Percentiles rank a stretch among this genome's conserved stretches.
phyloP scores from a whole-genome alignment of 2,113 vertebrate species.

The Aviceda subcristata region DNA sequence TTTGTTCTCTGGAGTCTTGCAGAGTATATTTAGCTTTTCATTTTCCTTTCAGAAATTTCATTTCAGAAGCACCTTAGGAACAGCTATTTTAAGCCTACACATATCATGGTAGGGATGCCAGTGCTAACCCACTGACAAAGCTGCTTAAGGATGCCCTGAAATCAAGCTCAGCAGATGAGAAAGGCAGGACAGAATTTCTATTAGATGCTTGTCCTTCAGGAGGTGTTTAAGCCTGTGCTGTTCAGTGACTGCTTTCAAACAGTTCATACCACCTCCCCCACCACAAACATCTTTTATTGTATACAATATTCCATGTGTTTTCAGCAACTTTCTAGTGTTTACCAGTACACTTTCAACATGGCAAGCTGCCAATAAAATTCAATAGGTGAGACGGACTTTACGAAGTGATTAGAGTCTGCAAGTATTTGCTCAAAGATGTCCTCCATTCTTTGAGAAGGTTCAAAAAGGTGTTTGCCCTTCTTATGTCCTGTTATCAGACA shows the following conservation, averaged over 20 bases:
- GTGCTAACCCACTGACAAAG: neutral
- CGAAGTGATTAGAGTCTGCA: neutral
- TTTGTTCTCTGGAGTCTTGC: neutral
- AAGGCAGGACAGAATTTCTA: neutral
- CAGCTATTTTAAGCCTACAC: neutral
- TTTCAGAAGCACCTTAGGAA: constrained; percentile 23
- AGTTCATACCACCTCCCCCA: neutral
- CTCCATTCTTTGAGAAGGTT: neutral
- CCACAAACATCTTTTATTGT: neutral
- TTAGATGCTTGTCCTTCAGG: neutral
- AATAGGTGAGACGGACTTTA: neutral
- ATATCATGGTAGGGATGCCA: neutral
- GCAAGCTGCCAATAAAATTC: neutral
- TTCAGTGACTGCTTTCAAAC: neutral
- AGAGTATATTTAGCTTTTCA: constrained; percentile 6
- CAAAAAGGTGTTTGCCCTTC: constrained; percentile 14
- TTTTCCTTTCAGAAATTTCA: constrained; percentile 23
- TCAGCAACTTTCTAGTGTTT: neutral
- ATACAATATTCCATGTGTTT: neutral
- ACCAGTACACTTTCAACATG: neutral
- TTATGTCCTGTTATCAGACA: constrained; percentile 18
- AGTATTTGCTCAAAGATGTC: neutral
- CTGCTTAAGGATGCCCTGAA: neutral
- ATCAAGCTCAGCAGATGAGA: neutral
- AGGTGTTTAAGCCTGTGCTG: neutral